Base-by-base conservation (phyloP, 2,797 vertebrate species). In the Melanotaenia boesemani region DNA sequence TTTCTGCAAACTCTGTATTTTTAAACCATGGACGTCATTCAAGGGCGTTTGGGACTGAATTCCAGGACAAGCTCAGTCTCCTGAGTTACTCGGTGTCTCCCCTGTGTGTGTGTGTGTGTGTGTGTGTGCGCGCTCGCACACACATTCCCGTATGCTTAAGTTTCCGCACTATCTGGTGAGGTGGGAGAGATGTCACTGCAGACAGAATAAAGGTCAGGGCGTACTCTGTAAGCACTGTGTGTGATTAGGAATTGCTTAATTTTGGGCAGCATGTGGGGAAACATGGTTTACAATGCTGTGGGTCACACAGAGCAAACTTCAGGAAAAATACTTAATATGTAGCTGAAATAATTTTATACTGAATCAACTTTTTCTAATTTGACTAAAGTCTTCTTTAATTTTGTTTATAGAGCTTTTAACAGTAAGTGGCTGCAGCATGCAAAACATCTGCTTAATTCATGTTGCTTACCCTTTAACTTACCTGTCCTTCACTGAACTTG, bases 1-100 rank as follows among this genome's bases (percentile, higher is more conserved):
- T 90, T 92, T 90, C 84, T 89, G 90, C 82, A 84, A 87, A 91
- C 80, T 88, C 84, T 90, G 83, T 92, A 88, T 92, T 92, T 92
- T 92, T 91, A 91, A 86, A 89, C 81, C 60, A 36, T n/a, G 5
- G 69, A 89, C 84, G 87, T 94, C 90, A 92, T 83, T 79, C 81
- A 76, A 84, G 89, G 85, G 74, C 86, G 32, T 90, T 84, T 68
- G 83, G 86, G 86, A 90, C 80, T 82, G 76, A 86, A 89, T 93
- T 91, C 88, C 90, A 87, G 89, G 86, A 85, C 89, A 86, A 82
- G 83, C 87, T 90, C 76, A 74, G 77, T 90, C 86, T 92, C 88
- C 77, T 79, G 86, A 81, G 83, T 76, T 85, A 52, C 75, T 69
- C 64, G 18, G 87, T 80, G 84, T 87, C 88, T 88, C 88, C 84